Evolutionary conservation across 2,888 invertebrate species (phyloP), one percentile per base, ranked within the genome.

Genomic region (Adineta ricciae): DNA sequence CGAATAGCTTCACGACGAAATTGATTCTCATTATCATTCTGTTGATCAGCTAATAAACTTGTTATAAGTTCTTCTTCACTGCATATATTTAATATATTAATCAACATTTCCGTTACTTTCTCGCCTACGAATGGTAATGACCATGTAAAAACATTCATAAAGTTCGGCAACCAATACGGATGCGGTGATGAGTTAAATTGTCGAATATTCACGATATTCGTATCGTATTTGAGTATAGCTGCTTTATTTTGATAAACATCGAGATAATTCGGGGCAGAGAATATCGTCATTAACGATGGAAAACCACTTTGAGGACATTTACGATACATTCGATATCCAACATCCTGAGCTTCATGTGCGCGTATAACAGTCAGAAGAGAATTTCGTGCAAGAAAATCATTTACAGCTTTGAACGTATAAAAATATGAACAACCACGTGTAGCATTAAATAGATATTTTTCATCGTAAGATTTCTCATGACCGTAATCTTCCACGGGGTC

Each of bases 191-290:
- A 78, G 41, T 78, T 78, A 41, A 78, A 78, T 78, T 78, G 78
- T 78, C 78, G 16, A 24, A 78, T 78, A 38, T 78, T 78, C 38
- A 78, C 78, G 1, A 78, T 78, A 78, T 78, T 78, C 41, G 78
- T 78, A 64, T 83, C 49, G 54, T 83, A 85, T 41, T 78, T 50
- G 24, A 85, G 50, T 78, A 85, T 83, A 41, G 85, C 83, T n/a
- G 73, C 85, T 78, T 85, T 85, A 78, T 85, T 85, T 54, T 83
- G 50, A 85, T 85, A 85, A 16, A 85, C 85, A 85, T 85, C 85
- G 83, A 83, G 83, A 73, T 85, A 85, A 46, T 85, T 85, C 1
- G 85, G 85, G 4, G 85, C 85, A 56, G 83, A 83, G 46, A 85
- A 85, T 46, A 85, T 54, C 9, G 46, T 85, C 49, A 85, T 85